Percentiles rank a stretch among this genome's conserved stretches.
Conservation (phyloP, 2,113 vertebrate species). For the Tragelaphus strepsiceros region DNA sequence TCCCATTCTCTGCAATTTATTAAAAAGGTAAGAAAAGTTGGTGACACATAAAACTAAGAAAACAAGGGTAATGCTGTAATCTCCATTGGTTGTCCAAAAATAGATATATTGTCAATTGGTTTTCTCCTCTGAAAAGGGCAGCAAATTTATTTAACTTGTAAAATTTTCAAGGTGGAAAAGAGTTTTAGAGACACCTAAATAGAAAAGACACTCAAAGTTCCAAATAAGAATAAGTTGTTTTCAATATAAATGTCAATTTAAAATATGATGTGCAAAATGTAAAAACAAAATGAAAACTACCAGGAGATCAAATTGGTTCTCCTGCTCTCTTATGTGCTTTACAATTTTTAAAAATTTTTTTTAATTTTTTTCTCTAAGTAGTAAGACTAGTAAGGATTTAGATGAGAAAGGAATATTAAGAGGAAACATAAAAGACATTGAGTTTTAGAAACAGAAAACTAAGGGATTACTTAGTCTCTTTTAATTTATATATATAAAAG, state of each 20-base stretch:
- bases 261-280: neutral
- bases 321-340: neutral
- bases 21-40: neutral
- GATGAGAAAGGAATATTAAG: neutral
- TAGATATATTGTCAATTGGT: neutral
- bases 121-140: neutral
- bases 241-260: neutral
- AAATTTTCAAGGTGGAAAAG: neutral
- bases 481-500: neutral
- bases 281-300: neutral
- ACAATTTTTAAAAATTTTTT: neutral
- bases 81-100: neutral
- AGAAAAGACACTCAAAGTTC: neutral
- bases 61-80: neutral
- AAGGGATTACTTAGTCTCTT: neutral
- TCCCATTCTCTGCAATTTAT: neutral
- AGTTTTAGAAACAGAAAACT: neutral
- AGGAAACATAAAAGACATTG: neutral
- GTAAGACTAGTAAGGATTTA: neutral
- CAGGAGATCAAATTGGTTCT: neutral
- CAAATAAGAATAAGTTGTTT: neutral
- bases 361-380: neutral
- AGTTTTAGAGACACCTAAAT: neutral
- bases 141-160: neutral
- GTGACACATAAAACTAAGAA: neutral